A percentile compares a stretch with the other conserved stretches of the same genome.
Evolutionary conservation across 2,797 vertebrate genomes (phyloP).

Genomic region (Myotis planiceps): DNA sequence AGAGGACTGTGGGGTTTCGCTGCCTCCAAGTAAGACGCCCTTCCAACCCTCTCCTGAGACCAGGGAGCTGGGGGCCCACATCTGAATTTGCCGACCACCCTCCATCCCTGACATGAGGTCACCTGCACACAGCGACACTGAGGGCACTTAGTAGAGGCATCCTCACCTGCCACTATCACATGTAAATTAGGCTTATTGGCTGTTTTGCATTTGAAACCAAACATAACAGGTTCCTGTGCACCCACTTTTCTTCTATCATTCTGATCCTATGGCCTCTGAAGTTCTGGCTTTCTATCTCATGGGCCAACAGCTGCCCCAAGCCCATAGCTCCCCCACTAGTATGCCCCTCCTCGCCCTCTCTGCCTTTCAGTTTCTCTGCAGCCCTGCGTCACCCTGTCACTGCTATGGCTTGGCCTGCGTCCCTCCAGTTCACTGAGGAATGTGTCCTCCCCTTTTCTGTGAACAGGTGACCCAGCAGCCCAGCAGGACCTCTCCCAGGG

Average conservation of each 20-base stretch:
- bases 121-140: background rate
- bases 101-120: background rate
- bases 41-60: background rate
- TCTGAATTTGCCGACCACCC: background rate
- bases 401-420: background rate
- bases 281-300: background rate
- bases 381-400: too few species aligned
- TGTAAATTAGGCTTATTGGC: background rate
- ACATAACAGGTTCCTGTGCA: background rate
- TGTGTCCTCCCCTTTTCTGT: background rate
- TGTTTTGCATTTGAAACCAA: background rate
- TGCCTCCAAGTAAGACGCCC: slow-evolving; percentile 66
- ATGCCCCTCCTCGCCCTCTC: background rate
- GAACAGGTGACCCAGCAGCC: slow-evolving; percentile 26
- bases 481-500: slow-evolving; percentile 24
- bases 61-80: background rate
- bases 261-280: background rate
- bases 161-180: rapidly evolving
- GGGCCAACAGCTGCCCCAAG: background rate
- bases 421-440: background rate
- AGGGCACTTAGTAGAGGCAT: background rate
- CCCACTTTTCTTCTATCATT: background rate
- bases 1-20: slow-evolving; percentile 73
- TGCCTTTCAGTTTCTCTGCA: background rate
- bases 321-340: background rate